phyloP scores from a whole-genome alignment of 1,140 invertebrate species.

The Apis dorsata region DNA sequence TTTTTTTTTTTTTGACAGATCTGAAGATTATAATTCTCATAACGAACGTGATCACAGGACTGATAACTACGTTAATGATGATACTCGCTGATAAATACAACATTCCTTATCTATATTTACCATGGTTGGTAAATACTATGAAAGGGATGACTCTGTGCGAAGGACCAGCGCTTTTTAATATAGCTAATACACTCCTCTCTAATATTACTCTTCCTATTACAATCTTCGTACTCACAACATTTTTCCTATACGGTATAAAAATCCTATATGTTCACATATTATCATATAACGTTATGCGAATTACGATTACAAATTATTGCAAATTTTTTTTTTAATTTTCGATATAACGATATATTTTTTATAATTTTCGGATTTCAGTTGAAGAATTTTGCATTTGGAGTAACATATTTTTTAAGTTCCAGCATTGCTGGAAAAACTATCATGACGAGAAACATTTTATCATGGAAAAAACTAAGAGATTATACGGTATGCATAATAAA shows the following conservation, averaged over 20 bases:
- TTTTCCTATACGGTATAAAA: slow-evolving; percentile 66
- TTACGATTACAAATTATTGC: not conserved
- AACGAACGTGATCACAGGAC: slow-evolving; percentile 59
- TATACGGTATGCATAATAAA: not conserved
- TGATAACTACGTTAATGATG: slow-evolving; percentile 67
- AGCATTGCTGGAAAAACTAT: slow-evolving; percentile 62
- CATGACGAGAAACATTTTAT: slow-evolving; percentile 26
- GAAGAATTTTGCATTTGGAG: slow-evolving; percentile 69
- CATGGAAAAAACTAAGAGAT: slow-evolving; percentile 17
- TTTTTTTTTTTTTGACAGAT: slow-evolving; percentile 48
- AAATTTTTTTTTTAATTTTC: not conserved
- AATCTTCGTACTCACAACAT: slow-evolving; percentile 57
- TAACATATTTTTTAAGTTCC: slow-evolving; percentile 62
- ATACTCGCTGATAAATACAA: slow-evolving; percentile 57
- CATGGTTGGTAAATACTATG: slow-evolving; percentile 69
- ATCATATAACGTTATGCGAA: not conserved
- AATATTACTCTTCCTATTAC: slow-evolving; percentile 53
- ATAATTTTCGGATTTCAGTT: slow-evolving; percentile 51
- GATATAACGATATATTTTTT: not conserved
- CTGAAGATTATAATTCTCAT: slow-evolving; percentile 61
- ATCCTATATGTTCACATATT: not conserved
- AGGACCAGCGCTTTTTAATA: slow-evolving; percentile 58
- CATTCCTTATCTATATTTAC: slow-evolving; percentile 68
- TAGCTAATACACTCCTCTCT: slow-evolving; percentile 59
- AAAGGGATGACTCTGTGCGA: slow-evolving; percentile 63